phyloP scores from a whole-genome alignment of 2,888 invertebrate species.

The Amblyjoppa proteus region DNA sequence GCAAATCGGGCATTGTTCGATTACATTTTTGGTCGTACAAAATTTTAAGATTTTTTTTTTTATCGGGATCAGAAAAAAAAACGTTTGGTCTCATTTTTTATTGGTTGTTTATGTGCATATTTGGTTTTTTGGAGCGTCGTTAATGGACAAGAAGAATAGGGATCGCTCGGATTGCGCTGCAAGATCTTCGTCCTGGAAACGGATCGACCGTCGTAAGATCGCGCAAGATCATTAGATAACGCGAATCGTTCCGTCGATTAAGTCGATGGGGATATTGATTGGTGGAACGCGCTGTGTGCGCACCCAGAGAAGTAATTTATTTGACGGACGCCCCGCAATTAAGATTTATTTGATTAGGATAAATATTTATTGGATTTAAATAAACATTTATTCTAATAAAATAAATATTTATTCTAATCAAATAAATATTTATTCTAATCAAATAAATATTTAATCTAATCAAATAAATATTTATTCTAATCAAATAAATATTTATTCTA shows the following conservation, averaged over 20 bases:
- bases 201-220: conserved; percentile 45
- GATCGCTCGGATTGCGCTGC: neutral
- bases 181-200: conserved; percentile 36
- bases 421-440: too few species aligned
- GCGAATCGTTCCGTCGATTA: conserved; percentile 71
- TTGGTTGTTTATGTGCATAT: neutral
- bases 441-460: too few species aligned
- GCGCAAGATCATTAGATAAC: conserved; percentile 76
- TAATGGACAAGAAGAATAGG: neutral
- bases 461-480: too few species aligned
- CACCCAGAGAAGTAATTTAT: too few species aligned
- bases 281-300: neutral
- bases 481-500: too few species aligned
- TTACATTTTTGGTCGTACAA: neutral
- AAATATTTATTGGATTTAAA: too few species aligned
- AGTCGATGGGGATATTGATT: conserved; percentile 38
- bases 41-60: neutral
- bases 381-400: too few species aligned
- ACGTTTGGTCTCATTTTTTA: neutral
- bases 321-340: too few species aligned
- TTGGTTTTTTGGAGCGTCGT: neutral
- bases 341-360: too few species aligned
- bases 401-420: too few species aligned
- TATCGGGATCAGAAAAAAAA: neutral
- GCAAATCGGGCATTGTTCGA: conserved; percentile 11